A percentile compares a stretch with the other conserved stretches of the same genome.
Conservation (phyloP, 1,140 invertebrate genomes). For the Lamellibrachia luymesi region DNA sequence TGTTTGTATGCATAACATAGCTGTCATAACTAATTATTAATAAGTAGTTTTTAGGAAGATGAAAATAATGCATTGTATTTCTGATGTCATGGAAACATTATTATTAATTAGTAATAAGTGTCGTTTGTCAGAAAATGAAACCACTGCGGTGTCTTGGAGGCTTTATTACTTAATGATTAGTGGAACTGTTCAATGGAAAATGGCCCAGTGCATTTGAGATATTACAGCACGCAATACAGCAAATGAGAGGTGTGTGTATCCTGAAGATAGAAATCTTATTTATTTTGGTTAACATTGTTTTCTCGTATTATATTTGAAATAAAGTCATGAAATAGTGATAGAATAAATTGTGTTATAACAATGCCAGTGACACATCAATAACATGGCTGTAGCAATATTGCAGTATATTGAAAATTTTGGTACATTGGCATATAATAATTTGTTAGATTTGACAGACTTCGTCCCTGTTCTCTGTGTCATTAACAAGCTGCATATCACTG, state of each 20-base stretch:
- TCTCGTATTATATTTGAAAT: not conserved
- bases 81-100: not conserved
- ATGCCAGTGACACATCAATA: not conserved
- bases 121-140: not conserved
- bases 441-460: too few relatives aligned
- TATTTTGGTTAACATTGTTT: not conserved
- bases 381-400: too few relatives aligned
- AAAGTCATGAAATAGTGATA: not conserved
- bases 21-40: not conserved
- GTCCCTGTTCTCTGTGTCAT: too few relatives aligned
- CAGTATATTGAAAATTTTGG: too few relatives aligned
- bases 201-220: not conserved
- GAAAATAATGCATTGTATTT: not conserved
- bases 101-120: not conserved
- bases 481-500: too few relatives aligned
- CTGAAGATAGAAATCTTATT: not conserved
- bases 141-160: not conserved
- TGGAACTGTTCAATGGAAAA: not conserved
- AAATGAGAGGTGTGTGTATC: not conserved
- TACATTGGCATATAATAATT: too few relatives aligned
- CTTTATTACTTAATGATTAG: not conserved
- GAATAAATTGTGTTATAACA: not conserved
- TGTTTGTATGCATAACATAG: not conserved
- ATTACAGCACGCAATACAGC: not conserved
- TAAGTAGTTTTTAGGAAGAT: not conserved